Evolutionary conservation across 1,140 invertebrate genomes (phyloP).

Genomic region (Diachasmimorpha longicaudata): DNA sequence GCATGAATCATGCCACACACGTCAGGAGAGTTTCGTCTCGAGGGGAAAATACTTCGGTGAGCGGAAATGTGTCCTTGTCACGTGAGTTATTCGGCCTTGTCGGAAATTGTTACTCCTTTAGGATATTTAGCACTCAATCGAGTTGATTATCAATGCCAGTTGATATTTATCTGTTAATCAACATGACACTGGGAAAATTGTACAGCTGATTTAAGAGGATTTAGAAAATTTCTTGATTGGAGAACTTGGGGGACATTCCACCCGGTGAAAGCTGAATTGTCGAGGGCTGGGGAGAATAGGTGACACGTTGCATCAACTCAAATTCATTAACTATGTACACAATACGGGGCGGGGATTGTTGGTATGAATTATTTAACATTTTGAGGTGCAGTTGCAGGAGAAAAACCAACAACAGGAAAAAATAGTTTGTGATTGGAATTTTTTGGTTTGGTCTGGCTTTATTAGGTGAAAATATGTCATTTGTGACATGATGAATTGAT

Average conservation of each 20-base stretch:
- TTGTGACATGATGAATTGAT: too few species aligned
- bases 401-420: too few species aligned
- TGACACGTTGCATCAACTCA: background rate
- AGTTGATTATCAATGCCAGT: background rate
- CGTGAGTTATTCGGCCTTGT: background rate
- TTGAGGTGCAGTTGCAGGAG: too few species aligned
- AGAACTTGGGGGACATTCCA: too few species aligned
- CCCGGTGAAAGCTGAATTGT: background rate
- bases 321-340: background rate
- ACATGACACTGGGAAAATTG: background rate
- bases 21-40: slow-evolving; percentile 1
- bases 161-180: background rate
- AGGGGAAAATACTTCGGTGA: background rate
- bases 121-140: background rate
- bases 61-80: slow-evolving; percentile 1
- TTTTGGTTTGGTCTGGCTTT: too few species aligned
- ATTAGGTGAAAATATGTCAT: too few species aligned
- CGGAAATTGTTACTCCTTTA: background rate
- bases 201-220: too few species aligned
- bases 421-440: too few species aligned
- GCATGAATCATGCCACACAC: background rate
- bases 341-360: too few species aligned
- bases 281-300: background rate
- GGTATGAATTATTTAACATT: too few species aligned
- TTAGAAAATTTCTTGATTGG: too few species aligned